These are phyloP conservation scores for Epinephelus malabaricus DNA, from an alignment of 2,797 vertebrate species.

Conservation along the genomic window DNA sequence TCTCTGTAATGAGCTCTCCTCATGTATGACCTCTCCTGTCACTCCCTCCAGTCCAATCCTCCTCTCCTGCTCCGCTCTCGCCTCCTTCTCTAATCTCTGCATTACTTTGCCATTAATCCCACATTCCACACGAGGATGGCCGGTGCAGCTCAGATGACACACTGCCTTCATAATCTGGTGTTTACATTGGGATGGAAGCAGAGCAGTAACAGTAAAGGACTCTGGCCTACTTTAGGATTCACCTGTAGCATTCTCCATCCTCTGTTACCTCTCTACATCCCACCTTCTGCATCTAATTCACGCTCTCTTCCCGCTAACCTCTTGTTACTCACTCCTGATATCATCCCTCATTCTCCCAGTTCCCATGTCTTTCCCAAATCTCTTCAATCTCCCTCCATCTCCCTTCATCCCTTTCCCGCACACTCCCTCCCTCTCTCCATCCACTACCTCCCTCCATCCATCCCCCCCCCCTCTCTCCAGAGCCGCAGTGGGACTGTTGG, in stretches of 20 bases:
- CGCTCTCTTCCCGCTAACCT: slow-evolving; percentile 39
- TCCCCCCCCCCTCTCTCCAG: slow-evolving; percentile 52
- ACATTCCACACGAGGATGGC: slow-evolving; percentile 56
- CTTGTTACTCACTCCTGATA: slow-evolving; percentile 39
- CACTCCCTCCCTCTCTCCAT: slow-evolving; percentile 32
- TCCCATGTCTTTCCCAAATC: slow-evolving; percentile 71
- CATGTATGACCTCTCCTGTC: slow-evolving; percentile 82
- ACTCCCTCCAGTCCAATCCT: slow-evolving; percentile 68
- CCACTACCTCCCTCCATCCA: slow-evolving; percentile 50
- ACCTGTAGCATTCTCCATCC: slow-evolving; percentile 56
- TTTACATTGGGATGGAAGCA: slow-evolving; percentile 26
- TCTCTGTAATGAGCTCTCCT: slow-evolving; percentile 78
- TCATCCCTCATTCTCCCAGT: slow-evolving; percentile 56
- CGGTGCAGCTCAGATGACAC: slow-evolving; percentile 54
- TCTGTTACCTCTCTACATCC: slow-evolving; percentile 20
- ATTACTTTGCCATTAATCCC: slow-evolving; percentile 80
- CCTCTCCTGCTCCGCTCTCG: slow-evolving; percentile 50
- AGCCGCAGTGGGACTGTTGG: slow-evolving; percentile 75
- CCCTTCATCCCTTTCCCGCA: slow-evolving; percentile 49
- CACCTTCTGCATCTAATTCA: slow-evolving; percentile 36
- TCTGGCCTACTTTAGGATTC: slow-evolving; percentile 41
- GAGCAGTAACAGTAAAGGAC: slow-evolving; percentile 28
- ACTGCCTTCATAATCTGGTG: slow-evolving; percentile 42
- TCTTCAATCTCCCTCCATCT: slow-evolving; percentile 61
- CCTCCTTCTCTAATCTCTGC: slow-evolving; percentile 75